Evolutionary conservation across 2,888 invertebrate genomes (phyloP).

Genomic region (Apotomis capreana): DNA sequence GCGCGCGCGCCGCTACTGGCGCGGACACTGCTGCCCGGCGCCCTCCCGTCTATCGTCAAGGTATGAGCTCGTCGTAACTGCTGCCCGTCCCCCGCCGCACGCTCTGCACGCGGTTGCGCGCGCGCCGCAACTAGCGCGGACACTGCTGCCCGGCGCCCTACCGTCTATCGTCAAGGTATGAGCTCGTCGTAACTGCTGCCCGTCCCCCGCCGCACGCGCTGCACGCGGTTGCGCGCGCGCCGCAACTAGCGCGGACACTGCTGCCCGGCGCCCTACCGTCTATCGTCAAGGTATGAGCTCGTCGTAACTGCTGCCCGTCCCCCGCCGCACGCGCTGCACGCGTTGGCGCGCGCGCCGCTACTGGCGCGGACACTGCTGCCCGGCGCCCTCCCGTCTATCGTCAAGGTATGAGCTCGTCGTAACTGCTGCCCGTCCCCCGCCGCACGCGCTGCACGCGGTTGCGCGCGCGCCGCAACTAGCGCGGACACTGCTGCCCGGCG

Average conservation of each 20-base stretch:
- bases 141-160: constrained; percentile 76
- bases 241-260: constrained; percentile 82
- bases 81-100: constrained; percentile 89
- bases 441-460: neutral
- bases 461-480: neutral
- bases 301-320: constrained; percentile 44
- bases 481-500: constrained; percentile 35
- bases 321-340: constrained; percentile 92
- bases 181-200: too few species aligned
- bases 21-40: too few species aligned
- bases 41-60: too few species aligned
- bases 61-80: too few species aligned
- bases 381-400: constrained; percentile 60
- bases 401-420: constrained; percentile 46
- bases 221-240: constrained; percentile 92
- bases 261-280: constrained; percentile 70
- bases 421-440: too few species aligned
- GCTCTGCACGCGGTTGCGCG: constrained; percentile 93
- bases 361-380: constrained; percentile 82
- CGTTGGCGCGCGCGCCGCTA: constrained; percentile 89
- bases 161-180: constrained; percentile 54
- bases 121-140: constrained; percentile 85
- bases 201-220: constrained; percentile 89
- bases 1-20: too few species aligned
- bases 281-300: constrained; percentile 49